phyloP scores from a whole-genome alignment of 2,113 vertebrate species.

The Amblyornis subalaris region DNA sequence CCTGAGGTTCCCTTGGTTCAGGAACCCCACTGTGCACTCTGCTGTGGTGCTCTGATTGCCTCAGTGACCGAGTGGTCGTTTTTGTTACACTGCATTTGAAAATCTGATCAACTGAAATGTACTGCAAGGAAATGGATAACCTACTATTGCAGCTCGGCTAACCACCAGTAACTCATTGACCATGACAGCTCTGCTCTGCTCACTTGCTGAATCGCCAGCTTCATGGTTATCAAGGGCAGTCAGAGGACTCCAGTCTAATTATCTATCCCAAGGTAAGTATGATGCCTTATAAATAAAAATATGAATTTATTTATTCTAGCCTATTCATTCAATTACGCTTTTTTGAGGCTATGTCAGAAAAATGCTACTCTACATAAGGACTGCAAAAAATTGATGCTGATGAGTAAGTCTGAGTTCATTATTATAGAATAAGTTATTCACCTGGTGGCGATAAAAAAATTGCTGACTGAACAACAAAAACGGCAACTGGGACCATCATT shows the following conservation, averaged over 20 bases:
- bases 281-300: not conserved
- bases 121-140: not conserved
- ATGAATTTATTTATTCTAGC: not conserved
- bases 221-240: not conserved
- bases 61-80: not conserved
- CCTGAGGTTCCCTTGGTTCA: not conserved
- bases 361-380: accelerated
- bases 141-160: not conserved
- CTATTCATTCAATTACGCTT: not conserved
- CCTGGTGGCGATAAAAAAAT: not conserved
- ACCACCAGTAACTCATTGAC: not conserved
- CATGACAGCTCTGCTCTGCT: not conserved
- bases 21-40: not conserved
- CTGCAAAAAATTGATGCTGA: not conserved
- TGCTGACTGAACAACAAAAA: not conserved
- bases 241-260: not conserved
- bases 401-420: not conserved
- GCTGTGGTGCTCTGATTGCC: not conserved
- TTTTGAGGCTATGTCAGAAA: not conserved
- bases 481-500: not conserved
- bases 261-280: not conserved
- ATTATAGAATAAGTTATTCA: not conserved
- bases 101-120: not conserved
- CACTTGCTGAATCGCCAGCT: not conserved
- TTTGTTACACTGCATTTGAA: not conserved